These are phyloP conservation scores for Neria commutata DNA, from an alignment of 2,888 invertebrate species.

Conservation along the genomic window DNA sequence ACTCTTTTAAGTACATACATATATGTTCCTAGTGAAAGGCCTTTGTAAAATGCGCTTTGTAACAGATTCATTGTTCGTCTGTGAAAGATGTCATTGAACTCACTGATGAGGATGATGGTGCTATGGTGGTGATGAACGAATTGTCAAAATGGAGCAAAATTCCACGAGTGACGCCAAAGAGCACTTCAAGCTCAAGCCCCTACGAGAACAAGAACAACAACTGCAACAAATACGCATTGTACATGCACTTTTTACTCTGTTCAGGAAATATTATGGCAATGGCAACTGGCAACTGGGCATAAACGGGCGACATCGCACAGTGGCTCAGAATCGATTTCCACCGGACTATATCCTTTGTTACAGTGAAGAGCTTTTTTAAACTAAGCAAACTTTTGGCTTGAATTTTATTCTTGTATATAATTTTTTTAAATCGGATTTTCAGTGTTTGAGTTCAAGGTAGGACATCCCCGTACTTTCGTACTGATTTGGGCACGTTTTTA, in stretches of 20 bases:
- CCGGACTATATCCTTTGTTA: neutral
- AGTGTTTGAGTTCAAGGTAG: neutral
- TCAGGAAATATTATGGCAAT: neutral
- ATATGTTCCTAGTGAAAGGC: constrained; percentile 3
- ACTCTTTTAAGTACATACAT: too few species aligned
- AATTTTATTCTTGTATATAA: neutral
- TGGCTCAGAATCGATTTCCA: neutral
- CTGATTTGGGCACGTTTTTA: too few species aligned
- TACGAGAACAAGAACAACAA: constrained; percentile 14
- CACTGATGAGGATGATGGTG: constrained; percentile 10
- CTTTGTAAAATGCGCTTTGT: constrained; percentile 36
- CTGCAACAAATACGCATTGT: neutral
- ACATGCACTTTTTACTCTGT: neutral
- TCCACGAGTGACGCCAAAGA: constrained; percentile 27
- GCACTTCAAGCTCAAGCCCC: constrained; percentile 28
- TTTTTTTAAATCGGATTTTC: neutral
- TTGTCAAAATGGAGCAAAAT: constrained; percentile 30
- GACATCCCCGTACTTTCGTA: too few species aligned
- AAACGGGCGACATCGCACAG: neutral
- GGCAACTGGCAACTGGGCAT: neutral
- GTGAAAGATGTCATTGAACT: constrained; percentile 24
- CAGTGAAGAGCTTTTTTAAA: too few species aligned
- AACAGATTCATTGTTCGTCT: constrained; percentile 26
- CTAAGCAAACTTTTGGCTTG: too few species aligned
- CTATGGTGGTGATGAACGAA: constrained; percentile 19